These are phyloP conservation scores for Mythimna impura DNA, from an alignment of 2,888 invertebrate genomes.

Conservation along the genomic window DNA sequence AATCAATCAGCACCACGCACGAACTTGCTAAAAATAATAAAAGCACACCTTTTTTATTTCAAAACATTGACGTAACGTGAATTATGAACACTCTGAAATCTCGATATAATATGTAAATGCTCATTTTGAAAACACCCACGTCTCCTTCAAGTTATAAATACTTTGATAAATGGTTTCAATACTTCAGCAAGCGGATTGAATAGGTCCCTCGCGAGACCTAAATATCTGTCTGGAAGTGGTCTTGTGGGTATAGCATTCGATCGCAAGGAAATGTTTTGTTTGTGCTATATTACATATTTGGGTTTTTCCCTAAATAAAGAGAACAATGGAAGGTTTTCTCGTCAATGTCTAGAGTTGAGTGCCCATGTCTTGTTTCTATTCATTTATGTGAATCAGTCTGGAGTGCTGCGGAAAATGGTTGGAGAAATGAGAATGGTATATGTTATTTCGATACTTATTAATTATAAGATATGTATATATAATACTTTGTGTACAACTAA, in stretches of 20 bases:
- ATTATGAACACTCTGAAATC: constrained; percentile 43
- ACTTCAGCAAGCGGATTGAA: constrained; percentile 43
- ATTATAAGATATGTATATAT: too few species aligned
- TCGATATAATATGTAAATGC: constrained; percentile 52
- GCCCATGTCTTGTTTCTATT: constrained; percentile 16
- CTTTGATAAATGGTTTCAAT: constrained; percentile 52
- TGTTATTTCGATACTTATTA: background rate
- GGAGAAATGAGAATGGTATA: constrained; percentile 3
- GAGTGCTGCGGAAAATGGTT: background rate
- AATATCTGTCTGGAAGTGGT: constrained; percentile 35
- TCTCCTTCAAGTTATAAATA: constrained; percentile 40
- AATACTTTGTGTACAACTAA: too few species aligned
- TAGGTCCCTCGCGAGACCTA: constrained; percentile 36
- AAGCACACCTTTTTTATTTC: constrained; percentile 21
- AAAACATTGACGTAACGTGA: constrained; percentile 28
- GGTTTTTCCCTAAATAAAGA: constrained; percentile 18
- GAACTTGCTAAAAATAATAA: background rate
- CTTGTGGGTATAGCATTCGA: background rate
- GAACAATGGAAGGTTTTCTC: background rate
- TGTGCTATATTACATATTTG: background rate
- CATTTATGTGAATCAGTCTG: background rate
- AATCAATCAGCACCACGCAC: background rate
- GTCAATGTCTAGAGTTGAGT: constrained; percentile 10
- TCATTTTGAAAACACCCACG: constrained; percentile 19
- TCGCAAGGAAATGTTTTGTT: background rate